A percentile compares a stretch with the other conserved stretches of the same genome.
Conservation (phyloP, 2,113 vertebrate species). For the Motacilla tschutschensis region DNA sequence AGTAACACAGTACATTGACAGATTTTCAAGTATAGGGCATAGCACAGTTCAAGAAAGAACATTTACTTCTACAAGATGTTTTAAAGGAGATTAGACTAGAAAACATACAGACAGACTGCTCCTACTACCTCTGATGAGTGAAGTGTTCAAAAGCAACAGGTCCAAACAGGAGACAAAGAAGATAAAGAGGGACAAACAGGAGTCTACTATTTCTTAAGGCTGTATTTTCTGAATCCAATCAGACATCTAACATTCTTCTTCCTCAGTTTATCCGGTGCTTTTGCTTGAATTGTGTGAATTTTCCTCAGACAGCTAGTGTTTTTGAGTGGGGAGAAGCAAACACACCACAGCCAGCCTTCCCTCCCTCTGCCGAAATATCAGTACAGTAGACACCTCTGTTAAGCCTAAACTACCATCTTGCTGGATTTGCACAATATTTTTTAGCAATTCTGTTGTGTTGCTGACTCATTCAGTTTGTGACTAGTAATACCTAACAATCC, state of each 20-base stretch:
- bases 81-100: background rate
- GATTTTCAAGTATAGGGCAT: background rate
- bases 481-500: constrained; percentile 8
- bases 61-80: background rate
- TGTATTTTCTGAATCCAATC: background rate
- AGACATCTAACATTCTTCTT: background rate
- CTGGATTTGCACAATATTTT: constrained; percentile 32
- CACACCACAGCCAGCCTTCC: background rate
- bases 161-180: background rate
- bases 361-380: background rate
- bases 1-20: background rate
- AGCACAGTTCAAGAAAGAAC: background rate
- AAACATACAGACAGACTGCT: background rate
- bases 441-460: background rate
- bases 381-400: background rate
- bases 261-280: background rate
- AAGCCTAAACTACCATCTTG: background rate
- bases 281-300: background rate
- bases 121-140: background rate
- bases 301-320: background rate
- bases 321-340: background rate
- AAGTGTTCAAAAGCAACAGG: background rate
- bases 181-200: background rate
- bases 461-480: constrained; percentile 32
- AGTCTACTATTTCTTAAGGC: background rate